These are phyloP conservation scores for Aurelia aurita complex sp. Pacific DNA, from an alignment of 30 jellyfish, hydroid and myxozoan genomes.

Conservation along the genomic window DNA sequence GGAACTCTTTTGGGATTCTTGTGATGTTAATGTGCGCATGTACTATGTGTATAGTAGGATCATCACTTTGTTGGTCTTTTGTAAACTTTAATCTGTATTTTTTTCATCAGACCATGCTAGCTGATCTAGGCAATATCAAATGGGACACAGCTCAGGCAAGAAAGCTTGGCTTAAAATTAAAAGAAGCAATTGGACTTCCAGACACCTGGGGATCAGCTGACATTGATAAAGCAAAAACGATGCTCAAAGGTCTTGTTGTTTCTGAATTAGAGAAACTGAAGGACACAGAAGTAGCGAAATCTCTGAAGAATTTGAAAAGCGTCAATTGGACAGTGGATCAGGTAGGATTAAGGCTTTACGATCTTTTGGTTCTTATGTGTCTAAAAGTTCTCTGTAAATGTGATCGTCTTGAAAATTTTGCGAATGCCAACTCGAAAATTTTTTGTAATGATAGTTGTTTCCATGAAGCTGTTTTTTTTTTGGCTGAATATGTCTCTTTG, in stretches of 20 bases:
- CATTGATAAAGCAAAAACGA: slow-evolving; percentile 22
- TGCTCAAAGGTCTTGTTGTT: slow-evolving; percentile 46
- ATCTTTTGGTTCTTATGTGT: background rate
- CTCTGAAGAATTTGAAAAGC: slow-evolving; percentile 29
- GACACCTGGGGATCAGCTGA: slow-evolving; percentile 54
- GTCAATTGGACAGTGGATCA: slow-evolving; percentile 78
- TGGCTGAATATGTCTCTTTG: too few species aligned
- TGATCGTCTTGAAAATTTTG: background rate
- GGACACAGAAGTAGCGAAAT: slow-evolving; percentile 9
- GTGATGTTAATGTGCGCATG: too few species aligned
- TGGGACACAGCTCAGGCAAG: slow-evolving; percentile 71
- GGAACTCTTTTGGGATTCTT: too few species aligned
- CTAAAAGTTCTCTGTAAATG: background rate
- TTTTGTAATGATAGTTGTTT: too few species aligned
- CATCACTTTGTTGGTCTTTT: too few species aligned
- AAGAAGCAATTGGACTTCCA: slow-evolving; percentile 61
- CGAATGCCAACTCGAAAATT: too few species aligned
- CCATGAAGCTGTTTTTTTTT: too few species aligned
- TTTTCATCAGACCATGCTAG: slow-evolving; percentile 38
- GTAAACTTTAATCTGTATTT: too few species aligned
- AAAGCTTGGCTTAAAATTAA: slow-evolving; percentile 25
- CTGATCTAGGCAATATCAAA: slow-evolving; percentile 40
- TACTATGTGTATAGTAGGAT: too few species aligned
- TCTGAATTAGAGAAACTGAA: slow-evolving; percentile 59
- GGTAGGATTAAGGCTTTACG: slow-evolving; percentile 19